Percentiles rank a stretch among this genome's conserved stretches.
Evolutionary conservation across 2,797 vertebrate species (phyloP).

Genomic region (Sebastes vulpes): DNA sequence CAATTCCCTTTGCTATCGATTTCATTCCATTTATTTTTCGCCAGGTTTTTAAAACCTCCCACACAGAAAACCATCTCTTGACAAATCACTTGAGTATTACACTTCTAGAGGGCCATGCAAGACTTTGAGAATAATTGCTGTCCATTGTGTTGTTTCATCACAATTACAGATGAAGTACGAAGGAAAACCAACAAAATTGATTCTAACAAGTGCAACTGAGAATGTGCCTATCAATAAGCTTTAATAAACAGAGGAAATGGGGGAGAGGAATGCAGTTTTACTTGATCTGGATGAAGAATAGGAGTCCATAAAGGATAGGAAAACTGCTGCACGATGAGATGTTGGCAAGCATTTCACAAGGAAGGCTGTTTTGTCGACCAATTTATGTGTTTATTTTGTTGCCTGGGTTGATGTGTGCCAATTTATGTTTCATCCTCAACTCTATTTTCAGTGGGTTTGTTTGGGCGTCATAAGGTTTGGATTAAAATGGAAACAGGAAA

Average conservation of each 20-base stretch:
- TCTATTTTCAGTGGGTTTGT: background rate
- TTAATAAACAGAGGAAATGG: background rate
- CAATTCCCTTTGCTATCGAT: conserved; percentile 83
- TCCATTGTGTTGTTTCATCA: conserved; percentile 21
- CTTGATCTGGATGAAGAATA: background rate
- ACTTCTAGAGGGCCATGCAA: conserved; percentile 32
- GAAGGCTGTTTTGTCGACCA: background rate
- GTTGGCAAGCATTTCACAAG: background rate
- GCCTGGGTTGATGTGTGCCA: background rate
- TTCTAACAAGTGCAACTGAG: background rate
- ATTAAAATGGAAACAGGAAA: background rate
- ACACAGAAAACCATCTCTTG: conserved; percentile 70
- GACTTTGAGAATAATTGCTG: conserved; percentile 48
- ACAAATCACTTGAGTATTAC: conserved; percentile 70
- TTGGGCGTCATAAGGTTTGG: background rate
- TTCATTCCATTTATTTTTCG: conserved; percentile 79
- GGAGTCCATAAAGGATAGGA: background rate
- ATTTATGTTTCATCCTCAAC: background rate
- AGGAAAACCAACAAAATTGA: background rate
- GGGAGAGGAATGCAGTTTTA: background rate
- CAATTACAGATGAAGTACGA: conserved; percentile 8
- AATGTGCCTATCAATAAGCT: background rate
- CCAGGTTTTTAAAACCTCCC: conserved; percentile 75
- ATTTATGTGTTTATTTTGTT: background rate
- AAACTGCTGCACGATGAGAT: background rate